phyloP scores from a whole-genome alignment of 2,113 vertebrate species.

The Heterotilapia buettikoferi region DNA sequence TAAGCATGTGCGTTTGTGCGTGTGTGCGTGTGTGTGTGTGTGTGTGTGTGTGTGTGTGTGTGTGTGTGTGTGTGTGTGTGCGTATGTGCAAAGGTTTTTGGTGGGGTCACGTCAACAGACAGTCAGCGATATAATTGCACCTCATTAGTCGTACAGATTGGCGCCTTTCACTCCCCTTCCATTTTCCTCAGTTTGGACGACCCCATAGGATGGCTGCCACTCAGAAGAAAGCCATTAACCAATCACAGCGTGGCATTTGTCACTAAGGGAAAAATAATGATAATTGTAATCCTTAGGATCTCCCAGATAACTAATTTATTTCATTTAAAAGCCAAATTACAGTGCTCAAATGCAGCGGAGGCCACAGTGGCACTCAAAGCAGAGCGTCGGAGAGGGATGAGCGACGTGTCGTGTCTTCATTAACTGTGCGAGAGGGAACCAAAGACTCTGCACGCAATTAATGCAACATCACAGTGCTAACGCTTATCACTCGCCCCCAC shows the following conservation, averaged over 20 bases:
- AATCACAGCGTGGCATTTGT: slow-evolving; percentile 63
- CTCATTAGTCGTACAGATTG: slow-evolving; percentile 62
- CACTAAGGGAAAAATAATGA: slow-evolving; percentile 59
- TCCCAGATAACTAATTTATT: slow-evolving; percentile 64
- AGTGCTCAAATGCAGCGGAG: slow-evolving; percentile 45
- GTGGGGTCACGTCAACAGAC: slow-evolving; percentile 51
- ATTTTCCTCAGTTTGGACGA: slow-evolving; percentile 44
- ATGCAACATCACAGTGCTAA: slow-evolving; percentile 66
- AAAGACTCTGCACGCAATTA: slow-evolving; percentile 67
- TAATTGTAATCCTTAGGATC: slow-evolving; percentile 61
- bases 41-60: neutral
- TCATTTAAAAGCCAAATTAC: slow-evolving; percentile 70
- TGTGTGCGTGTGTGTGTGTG: too few species aligned
- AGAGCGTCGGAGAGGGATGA: slow-evolving; percentile 28
- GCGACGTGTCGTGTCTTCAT: slow-evolving; percentile 54
- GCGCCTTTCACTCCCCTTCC: slow-evolving; percentile 45
- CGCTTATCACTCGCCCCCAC: slow-evolving; percentile 50
- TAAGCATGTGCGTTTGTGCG: too few species aligned
- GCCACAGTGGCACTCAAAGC: slow-evolving; percentile 53
- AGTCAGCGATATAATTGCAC: slow-evolving; percentile 53
- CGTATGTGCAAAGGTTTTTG: slow-evolving; percentile 2
- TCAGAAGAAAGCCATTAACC: slow-evolving; percentile 65
- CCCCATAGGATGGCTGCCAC: slow-evolving; percentile 65
- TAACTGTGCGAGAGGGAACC: slow-evolving; percentile 54
- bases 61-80: neutral